phyloP scores from a whole-genome alignment of 2,797 vertebrate genomes.

The Mustela erminea region DNA sequence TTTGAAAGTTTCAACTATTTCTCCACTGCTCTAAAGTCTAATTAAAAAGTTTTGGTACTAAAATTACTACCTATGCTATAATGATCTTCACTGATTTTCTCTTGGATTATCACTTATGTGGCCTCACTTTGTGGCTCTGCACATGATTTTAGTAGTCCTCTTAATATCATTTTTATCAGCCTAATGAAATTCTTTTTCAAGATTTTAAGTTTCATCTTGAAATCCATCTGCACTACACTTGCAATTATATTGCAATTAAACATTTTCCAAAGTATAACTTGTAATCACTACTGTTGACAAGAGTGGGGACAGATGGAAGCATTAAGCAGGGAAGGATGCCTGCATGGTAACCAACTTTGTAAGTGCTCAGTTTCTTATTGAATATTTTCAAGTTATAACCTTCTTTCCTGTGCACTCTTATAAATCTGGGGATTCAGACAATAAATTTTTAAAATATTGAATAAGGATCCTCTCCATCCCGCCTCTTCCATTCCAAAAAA shows the following conservation, averaged over 20 bases:
- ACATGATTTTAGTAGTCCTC: not conserved
- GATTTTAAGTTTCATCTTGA: not conserved
- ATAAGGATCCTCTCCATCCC: not conserved
- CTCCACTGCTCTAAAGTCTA: not conserved
- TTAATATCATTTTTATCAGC: not conserved
- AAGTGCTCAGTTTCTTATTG: not conserved
- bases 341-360: not conserved
- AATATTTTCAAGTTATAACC: constrained; percentile 19
- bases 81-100: not conserved
- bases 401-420: not conserved
- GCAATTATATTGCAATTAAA: not conserved
- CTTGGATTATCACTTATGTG: not conserved
- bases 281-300: not conserved
- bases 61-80: not conserved
- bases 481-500: not conserved
- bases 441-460: not conserved
- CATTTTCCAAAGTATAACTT: not conserved
- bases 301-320: not conserved
- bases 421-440: constrained; percentile 22
- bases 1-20: not conserved
- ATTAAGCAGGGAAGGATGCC: not conserved
- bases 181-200: not conserved
- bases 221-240: not conserved
- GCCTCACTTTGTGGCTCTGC: not conserved
- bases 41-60: not conserved